phyloP scores from a whole-genome alignment of 2,888 invertebrate genomes.

The Cosmorhoe ocellata region DNA sequence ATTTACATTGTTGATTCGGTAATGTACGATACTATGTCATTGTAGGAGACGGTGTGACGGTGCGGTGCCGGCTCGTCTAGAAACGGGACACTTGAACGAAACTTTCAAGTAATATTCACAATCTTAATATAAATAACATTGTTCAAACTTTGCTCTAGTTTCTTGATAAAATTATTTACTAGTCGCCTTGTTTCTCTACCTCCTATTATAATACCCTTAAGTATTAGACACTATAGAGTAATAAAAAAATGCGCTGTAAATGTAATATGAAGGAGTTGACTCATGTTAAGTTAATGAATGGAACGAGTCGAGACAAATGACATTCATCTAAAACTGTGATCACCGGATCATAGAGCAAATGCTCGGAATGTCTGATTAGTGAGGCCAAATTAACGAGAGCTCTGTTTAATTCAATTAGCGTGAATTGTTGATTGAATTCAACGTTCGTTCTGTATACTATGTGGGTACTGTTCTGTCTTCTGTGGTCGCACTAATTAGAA shows the following conservation, averaged over 20 bases:
- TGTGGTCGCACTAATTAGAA: constrained; percentile 23
- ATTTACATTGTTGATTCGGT: constrained; percentile 20
- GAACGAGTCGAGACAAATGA: constrained; percentile 8
- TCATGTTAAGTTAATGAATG: neutral
- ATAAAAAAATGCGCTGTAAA: no score
- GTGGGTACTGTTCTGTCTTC: constrained; percentile 4
- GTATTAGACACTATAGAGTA: no score
- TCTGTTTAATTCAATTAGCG: constrained; percentile 27
- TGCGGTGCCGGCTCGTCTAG: neutral
- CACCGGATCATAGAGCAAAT: constrained; percentile 22
- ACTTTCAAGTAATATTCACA: no score
- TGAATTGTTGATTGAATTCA: constrained; percentile 32
- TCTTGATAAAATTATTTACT: no score
- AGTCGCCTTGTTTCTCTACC: no score
- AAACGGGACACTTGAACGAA: neutral
- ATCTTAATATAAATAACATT: no score
- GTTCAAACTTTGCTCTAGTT: no score
- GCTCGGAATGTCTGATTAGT: constrained; percentile 24
- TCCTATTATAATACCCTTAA: no score
- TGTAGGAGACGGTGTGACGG: constrained; percentile 1
- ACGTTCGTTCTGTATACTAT: constrained; percentile 14
- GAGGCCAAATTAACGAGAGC: constrained; percentile 25
- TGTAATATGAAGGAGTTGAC: constrained; percentile 1
- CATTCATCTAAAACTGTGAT: constrained; percentile 11
- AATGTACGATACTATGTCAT: constrained; percentile 14